These are phyloP conservation scores for Lepus timidus DNA, from an alignment of 2,113 vertebrate species.

Conservation along the genomic window DNA sequence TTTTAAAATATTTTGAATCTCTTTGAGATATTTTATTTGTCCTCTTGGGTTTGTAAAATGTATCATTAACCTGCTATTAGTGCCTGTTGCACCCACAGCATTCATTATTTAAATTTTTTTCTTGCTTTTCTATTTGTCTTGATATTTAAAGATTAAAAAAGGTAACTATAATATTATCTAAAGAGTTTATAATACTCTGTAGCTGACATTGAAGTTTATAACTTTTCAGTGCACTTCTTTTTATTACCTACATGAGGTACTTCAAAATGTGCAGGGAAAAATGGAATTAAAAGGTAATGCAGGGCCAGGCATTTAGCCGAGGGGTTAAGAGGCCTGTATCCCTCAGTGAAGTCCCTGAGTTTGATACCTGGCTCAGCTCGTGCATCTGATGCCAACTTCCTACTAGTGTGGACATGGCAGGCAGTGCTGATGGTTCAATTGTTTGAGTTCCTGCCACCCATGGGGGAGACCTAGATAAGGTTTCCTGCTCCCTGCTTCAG, in stretches of 20 bases:
- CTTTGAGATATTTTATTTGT: constrained; percentile 10
- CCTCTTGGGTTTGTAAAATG: not conserved
- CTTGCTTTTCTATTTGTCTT: not conserved
- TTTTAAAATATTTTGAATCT: constrained; percentile 12
- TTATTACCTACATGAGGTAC: not conserved
- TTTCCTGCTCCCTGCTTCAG: too few relatives aligned
- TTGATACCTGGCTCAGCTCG: too few relatives aligned
- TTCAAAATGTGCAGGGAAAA: too few relatives aligned
- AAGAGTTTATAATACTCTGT: not conserved
- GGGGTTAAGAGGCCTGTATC: too few relatives aligned
- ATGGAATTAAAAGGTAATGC: too few relatives aligned
- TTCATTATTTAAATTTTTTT: not conserved
- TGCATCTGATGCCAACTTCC: too few relatives aligned
- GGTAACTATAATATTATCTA: not conserved
- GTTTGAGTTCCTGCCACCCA: too few relatives aligned
- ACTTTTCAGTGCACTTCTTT: constrained; percentile 13
- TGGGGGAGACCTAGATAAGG: too few relatives aligned
- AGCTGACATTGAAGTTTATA: not conserved
- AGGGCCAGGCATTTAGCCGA: too few relatives aligned
- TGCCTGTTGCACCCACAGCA: not conserved
- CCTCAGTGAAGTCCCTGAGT: too few relatives aligned
- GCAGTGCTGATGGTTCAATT: too few relatives aligned
- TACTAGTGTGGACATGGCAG: too few relatives aligned
- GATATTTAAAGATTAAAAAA: constrained; percentile 28
- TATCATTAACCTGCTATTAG: not conserved